Percentiles rank a stretch among this genome's conserved stretches.
Evolutionary conservation across 2,888 invertebrate genomes (phyloP).

Genomic region (Craniophora ligustri): DNA sequence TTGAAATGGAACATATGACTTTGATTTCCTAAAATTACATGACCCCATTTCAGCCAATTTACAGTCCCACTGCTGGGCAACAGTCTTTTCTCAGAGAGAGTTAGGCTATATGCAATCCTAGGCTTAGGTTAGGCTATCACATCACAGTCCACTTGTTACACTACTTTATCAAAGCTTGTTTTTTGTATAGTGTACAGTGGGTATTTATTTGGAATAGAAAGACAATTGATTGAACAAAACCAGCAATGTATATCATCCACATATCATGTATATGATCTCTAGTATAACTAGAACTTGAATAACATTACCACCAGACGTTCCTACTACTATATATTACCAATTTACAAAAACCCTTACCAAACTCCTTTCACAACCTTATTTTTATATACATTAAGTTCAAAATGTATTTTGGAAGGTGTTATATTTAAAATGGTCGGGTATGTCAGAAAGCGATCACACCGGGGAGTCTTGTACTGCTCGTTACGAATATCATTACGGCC

Average conservation of each 20-base stretch:
- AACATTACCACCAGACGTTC: constrained; percentile 16
- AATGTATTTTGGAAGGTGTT: neutral
- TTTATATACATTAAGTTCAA: neutral
- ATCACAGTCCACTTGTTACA: too few species aligned
- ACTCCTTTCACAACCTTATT: neutral
- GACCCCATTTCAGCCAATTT: too few species aligned
- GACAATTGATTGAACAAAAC: neutral
- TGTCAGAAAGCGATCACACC: constrained; percentile 27
- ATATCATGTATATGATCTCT: constrained; percentile 21
- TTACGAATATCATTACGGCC: constrained; percentile 49
- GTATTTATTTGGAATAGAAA: neutral
- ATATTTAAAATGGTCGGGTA: constrained; percentile 1
- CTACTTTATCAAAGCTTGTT: too few species aligned
- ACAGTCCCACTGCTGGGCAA: too few species aligned
- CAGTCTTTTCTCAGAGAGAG: too few species aligned
- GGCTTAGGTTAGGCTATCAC: too few species aligned
- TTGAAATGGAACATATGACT: too few species aligned
- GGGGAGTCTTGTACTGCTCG: constrained; percentile 45
- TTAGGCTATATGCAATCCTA: too few species aligned
- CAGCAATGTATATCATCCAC: constrained; percentile 30
- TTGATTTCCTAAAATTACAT: too few species aligned
- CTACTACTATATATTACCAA: constrained; percentile 24
- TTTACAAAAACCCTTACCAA: neutral
- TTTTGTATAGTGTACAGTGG: neutral
- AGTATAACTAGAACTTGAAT: constrained; percentile 43